Evolutionary conservation across 1,140 invertebrate species (phyloP), one percentile per base, ranked within the genome.

Genomic region (Pseudomyrmex pallidus): DNA sequence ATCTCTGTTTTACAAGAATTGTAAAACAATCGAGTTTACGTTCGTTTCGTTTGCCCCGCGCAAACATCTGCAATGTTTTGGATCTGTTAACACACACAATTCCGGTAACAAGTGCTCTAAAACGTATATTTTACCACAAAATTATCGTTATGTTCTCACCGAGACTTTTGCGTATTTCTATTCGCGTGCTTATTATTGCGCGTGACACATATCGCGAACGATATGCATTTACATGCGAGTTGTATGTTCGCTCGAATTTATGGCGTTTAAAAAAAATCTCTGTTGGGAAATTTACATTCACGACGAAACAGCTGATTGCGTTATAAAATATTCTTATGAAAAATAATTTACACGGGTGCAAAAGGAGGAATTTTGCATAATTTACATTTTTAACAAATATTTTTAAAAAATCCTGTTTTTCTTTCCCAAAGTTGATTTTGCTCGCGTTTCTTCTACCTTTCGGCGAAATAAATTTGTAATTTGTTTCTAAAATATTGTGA

Each of bases 1-100:
- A 72, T 80, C 66, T 59, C 20, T 35, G 54, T 80, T 59, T 80
- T 80, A 59, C 76, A 57, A 13, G 44, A 72, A 76, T 76, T 52
- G 12, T 20, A 54, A 66, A 64, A 76, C 48, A 76, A 80, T 72
- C 66, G 66, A 44, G 70, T 72, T 70, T 70, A n/a, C 54, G 20
- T 72, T 13, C 20, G 54, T 68, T 48, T 25, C 74, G 63, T 25
- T 67, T 59, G 22, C 12, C 35, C 20, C 7, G 3, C 9, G 44
- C 44, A 17, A 70, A 78, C 35, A 17, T 70, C 57, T 7, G 7
- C 54, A 15, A 46, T 22, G 64, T 72, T 80, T 59, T 59, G 44
- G 56, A 20, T 72, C 48, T 50, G 8, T 46, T 35, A 72, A 80
- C 76, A 72, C 35, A 35, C 35, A 35, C 35, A 72, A 48, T 80